These are phyloP conservation scores for Apamea crenata DNA, from an alignment of 2,888 invertebrate species.

Conservation along the genomic window DNA sequence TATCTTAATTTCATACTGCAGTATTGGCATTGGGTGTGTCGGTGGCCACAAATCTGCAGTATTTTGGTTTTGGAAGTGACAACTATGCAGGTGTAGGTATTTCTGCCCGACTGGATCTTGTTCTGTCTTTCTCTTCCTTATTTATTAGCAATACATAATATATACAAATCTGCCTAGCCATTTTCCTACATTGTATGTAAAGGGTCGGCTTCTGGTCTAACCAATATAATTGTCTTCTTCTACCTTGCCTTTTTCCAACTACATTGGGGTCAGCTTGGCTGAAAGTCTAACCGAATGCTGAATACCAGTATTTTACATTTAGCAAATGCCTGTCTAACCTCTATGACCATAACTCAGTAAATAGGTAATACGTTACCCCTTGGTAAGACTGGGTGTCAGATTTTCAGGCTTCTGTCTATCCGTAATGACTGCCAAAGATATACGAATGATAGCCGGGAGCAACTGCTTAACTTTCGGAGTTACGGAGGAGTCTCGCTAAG, in stretches of 20 bases:
- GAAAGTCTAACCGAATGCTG: too few species aligned
- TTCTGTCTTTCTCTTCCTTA: not conserved
- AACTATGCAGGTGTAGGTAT: not conserved
- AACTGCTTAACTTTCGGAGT: not conserved
- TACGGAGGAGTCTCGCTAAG: not conserved
- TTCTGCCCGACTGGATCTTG: not conserved
- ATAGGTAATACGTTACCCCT: too few species aligned
- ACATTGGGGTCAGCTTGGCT: too few species aligned
- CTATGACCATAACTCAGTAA: too few species aligned
- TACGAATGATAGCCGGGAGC: not conserved
- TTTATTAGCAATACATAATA: not conserved
- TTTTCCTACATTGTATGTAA: not conserved
- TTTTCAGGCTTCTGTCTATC: too few species aligned
- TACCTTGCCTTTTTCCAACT: too few species aligned
- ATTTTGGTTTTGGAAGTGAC: slow-evolving; percentile 9
- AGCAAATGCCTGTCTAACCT: too few species aligned
- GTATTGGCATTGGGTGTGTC: slow-evolving; percentile 41
- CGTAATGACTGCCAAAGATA: too few species aligned
- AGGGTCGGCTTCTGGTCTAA: not conserved
- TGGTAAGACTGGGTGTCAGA: too few species aligned
- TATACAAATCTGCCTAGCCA: too few species aligned
- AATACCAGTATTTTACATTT: too few species aligned
- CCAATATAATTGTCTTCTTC: not conserved
- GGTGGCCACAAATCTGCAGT: slow-evolving; percentile 33
- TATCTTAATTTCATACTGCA: slow-evolving; percentile 43